A percentile compares a stretch with the other conserved stretches of the same genome.
Evolutionary conservation across 2,888 invertebrate species (phyloP).

Genomic region (Spisula solida): DNA sequence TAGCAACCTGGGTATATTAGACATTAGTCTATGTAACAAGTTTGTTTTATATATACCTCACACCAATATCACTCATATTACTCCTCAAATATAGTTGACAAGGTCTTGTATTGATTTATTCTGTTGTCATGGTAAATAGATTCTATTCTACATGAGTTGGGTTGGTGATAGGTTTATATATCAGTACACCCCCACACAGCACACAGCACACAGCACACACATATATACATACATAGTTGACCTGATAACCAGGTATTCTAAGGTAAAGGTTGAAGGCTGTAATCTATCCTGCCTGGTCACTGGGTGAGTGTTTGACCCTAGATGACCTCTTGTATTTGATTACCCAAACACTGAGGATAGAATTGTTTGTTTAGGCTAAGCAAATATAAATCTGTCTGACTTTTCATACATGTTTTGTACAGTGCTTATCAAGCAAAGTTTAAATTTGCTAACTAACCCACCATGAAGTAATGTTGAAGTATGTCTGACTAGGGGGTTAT

Average conservation of each 20-base stretch:
- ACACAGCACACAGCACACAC: not conserved
- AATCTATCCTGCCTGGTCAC: slow-evolving; percentile 31
- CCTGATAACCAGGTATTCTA: slow-evolving; percentile 22
- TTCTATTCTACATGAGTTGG: not conserved
- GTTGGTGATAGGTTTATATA: not conserved
- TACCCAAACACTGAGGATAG: not conserved
- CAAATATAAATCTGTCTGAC: slow-evolving; percentile 7
- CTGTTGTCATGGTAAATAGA: not conserved
- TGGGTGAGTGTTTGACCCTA: slow-evolving; percentile 25
- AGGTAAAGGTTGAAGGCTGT: slow-evolving; percentile 36
- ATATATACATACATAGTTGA: not conserved
- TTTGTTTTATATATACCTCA: not conserved
- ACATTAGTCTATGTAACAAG: not conserved
- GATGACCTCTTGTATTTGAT: slow-evolving; percentile 26
- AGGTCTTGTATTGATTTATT: not conserved
- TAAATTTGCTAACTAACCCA: slow-evolving; percentile 29
- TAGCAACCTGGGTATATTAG: too few relatives aligned
- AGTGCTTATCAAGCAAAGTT: slow-evolving; percentile 23
- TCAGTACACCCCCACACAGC: not conserved
- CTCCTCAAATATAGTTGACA: not conserved
- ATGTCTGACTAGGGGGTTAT: slow-evolving; percentile 25
- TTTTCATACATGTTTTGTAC: not conserved
- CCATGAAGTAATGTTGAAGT: slow-evolving; percentile 24
- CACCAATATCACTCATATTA: not conserved
- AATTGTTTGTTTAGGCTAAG: not conserved